Conservation (phyloP, 1,140 invertebrate species). For the Pseudomyrmex dendroicus region DNA sequence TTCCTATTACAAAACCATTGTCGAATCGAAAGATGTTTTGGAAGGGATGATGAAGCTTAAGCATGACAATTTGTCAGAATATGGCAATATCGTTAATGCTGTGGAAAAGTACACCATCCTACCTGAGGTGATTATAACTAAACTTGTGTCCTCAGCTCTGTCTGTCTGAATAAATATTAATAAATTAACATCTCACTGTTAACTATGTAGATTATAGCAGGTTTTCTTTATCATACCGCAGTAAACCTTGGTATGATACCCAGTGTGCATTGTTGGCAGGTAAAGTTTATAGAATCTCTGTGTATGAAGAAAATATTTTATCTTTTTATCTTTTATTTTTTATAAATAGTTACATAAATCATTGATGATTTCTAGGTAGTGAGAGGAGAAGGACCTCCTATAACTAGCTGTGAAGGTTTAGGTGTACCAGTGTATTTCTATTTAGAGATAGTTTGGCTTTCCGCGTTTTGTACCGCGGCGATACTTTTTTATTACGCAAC, state of each 20-base stretch:
- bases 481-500: slow-evolving; percentile 88
- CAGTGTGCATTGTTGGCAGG: slow-evolving; percentile 81
- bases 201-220: slow-evolving; percentile 86
- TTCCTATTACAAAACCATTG: slow-evolving; percentile 93
- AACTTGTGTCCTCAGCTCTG: neutral
- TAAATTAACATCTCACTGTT: neutral
- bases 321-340: no score
- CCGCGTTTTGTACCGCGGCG: slow-evolving; percentile 88
- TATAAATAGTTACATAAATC: no score
- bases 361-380: slow-evolving; percentile 84
- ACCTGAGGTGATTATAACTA: slow-evolving; percentile 89
- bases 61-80: slow-evolving; percentile 92
- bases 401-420: slow-evolving; percentile 92
- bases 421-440: slow-evolving; percentile 92
- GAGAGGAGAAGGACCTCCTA: slow-evolving; percentile 87
- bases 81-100: slow-evolving; percentile 92
- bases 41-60: slow-evolving; percentile 88
- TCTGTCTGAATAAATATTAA: neutral
- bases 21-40: slow-evolving; percentile 88
- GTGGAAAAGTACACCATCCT: slow-evolving; percentile 93
- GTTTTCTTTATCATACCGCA: slow-evolving; percentile 86
- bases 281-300: slow-evolving; percentile 59
- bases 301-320: neutral
- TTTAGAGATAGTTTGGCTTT: slow-evolving; percentile 88
- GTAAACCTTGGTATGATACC: slow-evolving; percentile 81